phyloP scores from a whole-genome alignment of 2,797 vertebrate species.

The Sternotherus odoratus region DNA sequence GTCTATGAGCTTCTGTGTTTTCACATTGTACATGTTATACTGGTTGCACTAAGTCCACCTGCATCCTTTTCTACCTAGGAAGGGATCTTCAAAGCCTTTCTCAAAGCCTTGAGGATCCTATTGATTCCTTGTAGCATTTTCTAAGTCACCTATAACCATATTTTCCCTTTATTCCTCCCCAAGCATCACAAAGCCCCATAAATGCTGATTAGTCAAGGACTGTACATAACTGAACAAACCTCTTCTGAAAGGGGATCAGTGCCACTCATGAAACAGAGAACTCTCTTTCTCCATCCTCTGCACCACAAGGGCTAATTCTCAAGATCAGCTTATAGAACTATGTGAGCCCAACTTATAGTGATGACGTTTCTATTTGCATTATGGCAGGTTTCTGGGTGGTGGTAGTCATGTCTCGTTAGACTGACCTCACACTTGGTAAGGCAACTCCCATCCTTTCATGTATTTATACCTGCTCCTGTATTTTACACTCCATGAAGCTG shows the following conservation, averaged over 20 bases:
- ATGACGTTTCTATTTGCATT: neutral
- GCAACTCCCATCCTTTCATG: no score
- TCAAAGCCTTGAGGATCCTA: neutral
- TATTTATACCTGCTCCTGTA: no score
- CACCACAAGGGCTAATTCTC: neutral
- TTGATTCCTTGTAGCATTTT: neutral
- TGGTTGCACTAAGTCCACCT: neutral
- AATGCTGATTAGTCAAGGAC: neutral
- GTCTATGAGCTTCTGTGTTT: no score
- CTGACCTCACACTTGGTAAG: no score
- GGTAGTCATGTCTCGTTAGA: no score
- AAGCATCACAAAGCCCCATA: rapidly evolving
- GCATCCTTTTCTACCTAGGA: neutral
- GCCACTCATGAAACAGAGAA: neutral
- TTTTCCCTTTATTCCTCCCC: rapidly evolving
- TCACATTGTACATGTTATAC: neutral
- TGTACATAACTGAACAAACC: neutral
- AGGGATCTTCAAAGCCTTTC: neutral
- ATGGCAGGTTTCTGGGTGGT: no score
- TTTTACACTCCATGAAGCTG: no score
- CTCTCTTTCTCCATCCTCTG: neutral
- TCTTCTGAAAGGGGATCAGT: neutral
- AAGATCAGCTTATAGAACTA: neutral
- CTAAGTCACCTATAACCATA: neutral
- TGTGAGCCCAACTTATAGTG: neutral